Percentiles rank a stretch among this genome's conserved stretches.
These are phyloP conservation scores for Chrysodeixis includens DNA, from an alignment of 2,888 invertebrate genomes.

Conservation along the genomic window DNA sequence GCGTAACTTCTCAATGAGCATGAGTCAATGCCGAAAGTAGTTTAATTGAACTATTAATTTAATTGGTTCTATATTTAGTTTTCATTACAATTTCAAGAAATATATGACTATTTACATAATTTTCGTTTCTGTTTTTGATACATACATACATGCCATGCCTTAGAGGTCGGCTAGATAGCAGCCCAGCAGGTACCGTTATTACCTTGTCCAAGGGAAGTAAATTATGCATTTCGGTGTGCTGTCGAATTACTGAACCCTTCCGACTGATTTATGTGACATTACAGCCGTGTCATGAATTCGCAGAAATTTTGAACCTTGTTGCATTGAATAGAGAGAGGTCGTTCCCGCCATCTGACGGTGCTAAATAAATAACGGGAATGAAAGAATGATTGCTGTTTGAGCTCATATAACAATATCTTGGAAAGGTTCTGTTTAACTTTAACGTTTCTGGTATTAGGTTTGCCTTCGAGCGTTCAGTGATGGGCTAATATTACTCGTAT, in stretches of 20 bases:
- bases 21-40: not conserved
- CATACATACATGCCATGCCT: not conserved
- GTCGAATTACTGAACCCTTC: slow-evolving; percentile 59
- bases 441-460: not conserved
- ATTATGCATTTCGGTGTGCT: slow-evolving; percentile 58
- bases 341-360: slow-evolving; percentile 61
- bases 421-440: slow-evolving; percentile 2
- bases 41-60: not conserved
- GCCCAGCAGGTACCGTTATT: slow-evolving; percentile 3
- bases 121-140: not conserved
- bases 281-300: slow-evolving; percentile 45
- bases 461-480: not conserved
- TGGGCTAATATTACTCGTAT: not conserved
- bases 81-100: slow-evolving; percentile 1
- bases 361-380: slow-evolving; percentile 24
- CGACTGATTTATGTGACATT: slow-evolving; percentile 65
- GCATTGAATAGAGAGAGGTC: slow-evolving; percentile 53
- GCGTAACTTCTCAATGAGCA: slow-evolving; percentile 1
- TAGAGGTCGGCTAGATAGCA: not conserved
- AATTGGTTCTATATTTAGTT: not conserved
- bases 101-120: not conserved
- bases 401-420: not conserved
- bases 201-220: slow-evolving; percentile 46
- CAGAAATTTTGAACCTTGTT: slow-evolving; percentile 51
- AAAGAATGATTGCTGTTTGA: not conserved